Conservation (phyloP, 2,888 invertebrate genomes). For the Leptopterna dolabrata region DNA sequence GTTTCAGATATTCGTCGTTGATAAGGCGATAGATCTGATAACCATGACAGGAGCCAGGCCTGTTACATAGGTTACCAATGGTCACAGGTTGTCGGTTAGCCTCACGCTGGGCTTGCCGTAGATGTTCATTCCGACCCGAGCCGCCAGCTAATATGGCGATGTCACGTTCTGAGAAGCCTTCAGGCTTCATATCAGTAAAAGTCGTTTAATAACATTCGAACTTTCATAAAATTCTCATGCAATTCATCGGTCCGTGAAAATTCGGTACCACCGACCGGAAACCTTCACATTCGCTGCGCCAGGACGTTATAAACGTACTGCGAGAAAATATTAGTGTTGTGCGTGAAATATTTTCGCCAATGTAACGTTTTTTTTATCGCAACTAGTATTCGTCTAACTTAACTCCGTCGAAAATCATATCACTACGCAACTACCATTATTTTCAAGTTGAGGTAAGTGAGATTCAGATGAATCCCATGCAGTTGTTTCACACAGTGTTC, state of each 20-base stretch:
- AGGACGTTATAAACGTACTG: neutral
- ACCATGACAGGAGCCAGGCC: no score
- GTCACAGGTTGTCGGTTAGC: neutral
- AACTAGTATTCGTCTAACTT: neutral
- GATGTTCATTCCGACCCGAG: neutral
- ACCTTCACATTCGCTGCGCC: neutral
- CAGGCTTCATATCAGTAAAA: conserved; percentile 39
- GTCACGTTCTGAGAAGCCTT: conserved; percentile 57
- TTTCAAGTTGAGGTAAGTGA: neutral
- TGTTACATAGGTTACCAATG: neutral
- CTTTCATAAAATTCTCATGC: neutral
- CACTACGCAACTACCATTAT: neutral
- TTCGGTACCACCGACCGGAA: neutral
- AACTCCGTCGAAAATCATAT: neutral
- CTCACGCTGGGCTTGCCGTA: neutral
- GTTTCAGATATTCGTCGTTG: no score
- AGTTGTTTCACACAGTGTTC: neutral
- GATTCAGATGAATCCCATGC: neutral
- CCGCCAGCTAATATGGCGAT: conserved; percentile 58
- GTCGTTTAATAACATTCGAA: conserved; percentile 34
- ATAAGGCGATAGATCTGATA: no score
- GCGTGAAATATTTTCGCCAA: neutral
- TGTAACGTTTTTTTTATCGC: neutral
- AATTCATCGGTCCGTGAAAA: neutral
- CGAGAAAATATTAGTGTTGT: neutral